Base-by-base conservation (phyloP, 2,888 invertebrate genomes). In the Cataglyphis altisquamis region DNA sequence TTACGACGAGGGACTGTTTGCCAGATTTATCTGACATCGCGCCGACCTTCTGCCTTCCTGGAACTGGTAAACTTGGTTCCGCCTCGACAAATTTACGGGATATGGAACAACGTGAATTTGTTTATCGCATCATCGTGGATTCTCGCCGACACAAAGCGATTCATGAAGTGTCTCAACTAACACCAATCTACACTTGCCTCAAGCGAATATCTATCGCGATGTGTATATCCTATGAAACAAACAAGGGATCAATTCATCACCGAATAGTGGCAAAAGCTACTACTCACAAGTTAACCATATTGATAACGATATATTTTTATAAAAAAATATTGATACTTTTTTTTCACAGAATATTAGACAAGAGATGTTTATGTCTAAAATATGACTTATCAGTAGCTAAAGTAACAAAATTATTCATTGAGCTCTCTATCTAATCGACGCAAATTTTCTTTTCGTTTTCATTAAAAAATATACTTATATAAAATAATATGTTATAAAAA, bases 101-200 rank as follows among this genome's bases (percentile, higher is more conserved):
- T 82, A 87, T 81, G 52, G 62, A 52, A 70, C 74, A 84, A 60
- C 67, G 75, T 82, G 72, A 78, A 85, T 84, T 84, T 88, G 85
- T 85, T 87, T 87, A 87, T 84, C 83, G 55, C 39, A 70, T 18
- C 8, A 39, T 39, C 39, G 55, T 68, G 77, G 29, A 55, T 81
- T 60, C 21, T 48, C 52, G 60, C 25, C 39, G 60, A 57, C 55
- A 62, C 18, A 60, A 48, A 32, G 9, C 72, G 21, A 80, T 72
- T 48, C 12, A 25, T 32, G 8, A 3, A 60, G 32, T 45, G 32
- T 72, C n/a, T 68, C 32, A 2, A 66, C 80, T 66, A 68, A 81
- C 41, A 52, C 60, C 80, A 67, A 84, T 86, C 67, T 77, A 78
- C 57, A 55, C n/a, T 82, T 73, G 64, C 25, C 72, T 25, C 21